Conservation (phyloP, 2,888 invertebrate species). For the Vanessa cardui region DNA sequence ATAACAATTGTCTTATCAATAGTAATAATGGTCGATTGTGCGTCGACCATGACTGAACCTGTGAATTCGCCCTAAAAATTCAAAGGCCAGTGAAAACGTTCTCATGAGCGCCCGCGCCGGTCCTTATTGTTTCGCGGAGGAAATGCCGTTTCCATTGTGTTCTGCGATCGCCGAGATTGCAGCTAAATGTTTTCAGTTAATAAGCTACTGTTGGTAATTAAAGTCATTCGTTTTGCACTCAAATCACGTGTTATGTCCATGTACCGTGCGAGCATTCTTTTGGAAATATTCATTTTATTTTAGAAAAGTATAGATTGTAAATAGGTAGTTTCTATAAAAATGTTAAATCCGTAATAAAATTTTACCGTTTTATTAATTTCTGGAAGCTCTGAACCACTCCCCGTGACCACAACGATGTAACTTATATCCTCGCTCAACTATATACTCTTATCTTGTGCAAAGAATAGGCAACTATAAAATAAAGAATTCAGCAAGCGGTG, state of each 20-base stretch:
- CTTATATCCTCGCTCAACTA: too few relatives aligned
- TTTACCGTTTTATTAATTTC: too few relatives aligned
- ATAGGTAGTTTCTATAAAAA: too few relatives aligned
- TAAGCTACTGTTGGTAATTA: slow-evolving; percentile 19
- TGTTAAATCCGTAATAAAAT: too few relatives aligned
- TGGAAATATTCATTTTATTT: too few relatives aligned
- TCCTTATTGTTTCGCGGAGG: slow-evolving; percentile 38
- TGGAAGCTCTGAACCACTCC: too few relatives aligned
- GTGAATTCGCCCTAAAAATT: slow-evolving; percentile 13
- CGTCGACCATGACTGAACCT: slow-evolving; percentile 8
- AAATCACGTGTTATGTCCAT: background rate
- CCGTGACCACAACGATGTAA: too few relatives aligned
- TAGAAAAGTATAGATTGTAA: too few relatives aligned
- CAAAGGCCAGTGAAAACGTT: slow-evolving; percentile 37
- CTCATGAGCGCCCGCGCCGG: slow-evolving; percentile 26
- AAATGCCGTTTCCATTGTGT: slow-evolving; percentile 39
- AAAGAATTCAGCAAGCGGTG: too few relatives aligned
- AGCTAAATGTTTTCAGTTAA: slow-evolving; percentile 23
- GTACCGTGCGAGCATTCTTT: too few relatives aligned
- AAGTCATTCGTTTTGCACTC: slow-evolving; percentile 8
- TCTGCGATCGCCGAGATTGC: slow-evolving; percentile 27
- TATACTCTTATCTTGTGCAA: too few relatives aligned
- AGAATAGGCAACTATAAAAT: too few relatives aligned
- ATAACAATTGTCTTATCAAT: background rate
- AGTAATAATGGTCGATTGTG: slow-evolving; percentile 9